phyloP scores from a whole-genome alignment of 1,140 invertebrate species.

The Musca vetustissima region DNA sequence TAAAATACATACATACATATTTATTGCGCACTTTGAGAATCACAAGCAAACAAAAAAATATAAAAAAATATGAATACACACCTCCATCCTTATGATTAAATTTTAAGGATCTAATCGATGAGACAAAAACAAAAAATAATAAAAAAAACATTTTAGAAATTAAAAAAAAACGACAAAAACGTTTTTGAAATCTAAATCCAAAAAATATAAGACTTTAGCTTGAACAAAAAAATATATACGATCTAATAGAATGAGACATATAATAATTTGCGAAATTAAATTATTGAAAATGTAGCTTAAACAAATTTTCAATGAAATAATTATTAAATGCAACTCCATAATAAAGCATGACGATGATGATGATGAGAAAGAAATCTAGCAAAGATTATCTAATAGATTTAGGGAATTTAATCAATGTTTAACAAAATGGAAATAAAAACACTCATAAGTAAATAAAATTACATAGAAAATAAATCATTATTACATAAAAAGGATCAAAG shows the following conservation, averaged over 20 bases:
- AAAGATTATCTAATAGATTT: slow-evolving; percentile 8
- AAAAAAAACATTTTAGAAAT: background rate
- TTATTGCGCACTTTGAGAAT: slow-evolving; percentile 14
- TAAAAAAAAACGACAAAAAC: background rate
- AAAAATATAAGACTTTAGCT: slow-evolving; percentile 21
- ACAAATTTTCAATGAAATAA: no score
- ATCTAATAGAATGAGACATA: slow-evolving; percentile 5
- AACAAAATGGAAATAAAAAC: background rate
- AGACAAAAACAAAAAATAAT: background rate
- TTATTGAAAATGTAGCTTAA: no score
- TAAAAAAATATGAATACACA: slow-evolving; percentile 20
- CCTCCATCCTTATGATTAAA: slow-evolving; percentile 37
- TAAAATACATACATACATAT: slow-evolving; percentile 23
- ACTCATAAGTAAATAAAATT: background rate
- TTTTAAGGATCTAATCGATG: slow-evolving; percentile 27
- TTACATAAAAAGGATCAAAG: background rate
- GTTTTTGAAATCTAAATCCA: background rate
- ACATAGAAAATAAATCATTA: no score
- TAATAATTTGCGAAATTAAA: background rate
- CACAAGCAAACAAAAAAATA: slow-evolving; percentile 1
- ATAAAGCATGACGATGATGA: no score
- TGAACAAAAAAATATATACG: background rate
- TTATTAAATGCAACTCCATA: no score
- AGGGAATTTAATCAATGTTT: slow-evolving; percentile 21
- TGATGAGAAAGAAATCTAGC: no score